Evolutionary conservation across 2,888 invertebrate genomes (phyloP).

Genomic region (Crossocerus cetratus): DNA sequence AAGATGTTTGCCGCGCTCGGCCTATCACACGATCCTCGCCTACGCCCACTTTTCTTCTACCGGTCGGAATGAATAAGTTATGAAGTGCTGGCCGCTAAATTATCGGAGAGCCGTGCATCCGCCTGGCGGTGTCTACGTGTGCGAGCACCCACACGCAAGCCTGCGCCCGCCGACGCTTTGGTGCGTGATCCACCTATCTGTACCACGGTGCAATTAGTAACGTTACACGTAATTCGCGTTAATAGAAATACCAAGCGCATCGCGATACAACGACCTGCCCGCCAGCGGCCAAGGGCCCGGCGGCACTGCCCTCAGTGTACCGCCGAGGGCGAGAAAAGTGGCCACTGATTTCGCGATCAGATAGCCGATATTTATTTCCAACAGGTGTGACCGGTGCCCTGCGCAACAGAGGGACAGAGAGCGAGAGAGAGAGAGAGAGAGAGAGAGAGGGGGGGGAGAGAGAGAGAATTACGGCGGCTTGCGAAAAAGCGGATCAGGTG

Average conservation of each 20-base stretch:
- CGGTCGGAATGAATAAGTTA: constrained; percentile 2
- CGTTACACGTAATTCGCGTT: constrained; percentile 32
- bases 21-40: neutral
- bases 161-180: too few relatives aligned
- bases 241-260: constrained; percentile 21
- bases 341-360: constrained; percentile 36
- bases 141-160: too few relatives aligned
- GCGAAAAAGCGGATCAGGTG: neutral
- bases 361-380: constrained; percentile 44
- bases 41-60: neutral
- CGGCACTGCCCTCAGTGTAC: too few relatives aligned
- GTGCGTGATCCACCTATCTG: neutral
- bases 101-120: neutral
- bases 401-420: constrained; percentile 26
- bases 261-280: neutral
- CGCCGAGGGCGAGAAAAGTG: constrained; percentile 1
- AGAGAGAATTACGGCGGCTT: neutral
- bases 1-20: neutral
- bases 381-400: constrained; percentile 33
- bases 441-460: neutral
- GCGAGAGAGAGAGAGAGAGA: constrained; percentile 28
- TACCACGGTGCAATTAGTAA: constrained; percentile 45
- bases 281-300: too few relatives aligned
- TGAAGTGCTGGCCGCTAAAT: constrained; percentile 1
- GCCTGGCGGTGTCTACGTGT: neutral